Evolutionary conservation across 2,888 invertebrate genomes (phyloP).

Genomic region (Thymelicus acteon): DNA sequence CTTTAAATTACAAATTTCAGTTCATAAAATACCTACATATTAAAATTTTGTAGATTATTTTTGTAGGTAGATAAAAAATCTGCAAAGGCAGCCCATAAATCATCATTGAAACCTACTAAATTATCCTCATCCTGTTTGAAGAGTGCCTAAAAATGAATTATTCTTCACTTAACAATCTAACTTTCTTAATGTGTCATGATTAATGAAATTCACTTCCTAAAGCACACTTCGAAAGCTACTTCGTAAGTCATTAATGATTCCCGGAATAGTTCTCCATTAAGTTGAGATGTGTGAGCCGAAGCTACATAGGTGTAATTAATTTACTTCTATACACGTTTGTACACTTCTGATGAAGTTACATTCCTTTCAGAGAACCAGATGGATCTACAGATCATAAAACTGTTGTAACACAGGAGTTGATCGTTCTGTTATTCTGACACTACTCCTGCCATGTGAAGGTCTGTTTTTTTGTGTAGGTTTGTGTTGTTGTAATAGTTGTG

Average conservation of each 20-base stretch:
- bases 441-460: too few relatives aligned
- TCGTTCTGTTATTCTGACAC: too few relatives aligned
- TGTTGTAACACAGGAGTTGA: too few relatives aligned
- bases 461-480: too few relatives aligned
- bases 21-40: too few relatives aligned
- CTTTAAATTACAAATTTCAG: too few relatives aligned
- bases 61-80: too few relatives aligned
- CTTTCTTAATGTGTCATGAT: neutral
- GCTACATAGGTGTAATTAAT: neutral
- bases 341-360: neutral
- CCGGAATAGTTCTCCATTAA: neutral
- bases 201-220: neutral
- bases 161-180: neutral
- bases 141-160: neutral
- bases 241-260: neutral
- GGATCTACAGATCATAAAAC: too few relatives aligned
- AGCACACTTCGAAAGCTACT: neutral
- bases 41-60: too few relatives aligned
- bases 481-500: too few relatives aligned
- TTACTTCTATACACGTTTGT: neutral
- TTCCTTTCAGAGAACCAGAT: neutral
- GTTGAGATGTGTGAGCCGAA: neutral
- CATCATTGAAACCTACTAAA: too few relatives aligned
- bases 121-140: neutral
- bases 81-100: too few relatives aligned